A percentile compares a stretch with the other conserved stretches of the same genome.
These are phyloP conservation scores for Lates japonicus DNA, from an alignment of 2,797 vertebrate genomes.

Conservation along the genomic window DNA sequence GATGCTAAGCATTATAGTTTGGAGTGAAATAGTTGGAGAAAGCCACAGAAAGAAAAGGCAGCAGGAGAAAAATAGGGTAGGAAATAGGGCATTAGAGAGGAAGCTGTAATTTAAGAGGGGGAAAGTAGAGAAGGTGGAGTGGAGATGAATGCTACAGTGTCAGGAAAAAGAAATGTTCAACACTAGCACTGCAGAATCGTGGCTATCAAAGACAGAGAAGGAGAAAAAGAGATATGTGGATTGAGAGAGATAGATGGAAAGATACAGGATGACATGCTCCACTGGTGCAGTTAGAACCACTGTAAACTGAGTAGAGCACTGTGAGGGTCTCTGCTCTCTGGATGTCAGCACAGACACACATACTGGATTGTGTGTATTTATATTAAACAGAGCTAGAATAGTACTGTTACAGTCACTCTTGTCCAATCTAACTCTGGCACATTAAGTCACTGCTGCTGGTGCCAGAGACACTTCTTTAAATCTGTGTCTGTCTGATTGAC, in stretches of 20 bases:
- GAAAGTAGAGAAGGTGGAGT: background rate
- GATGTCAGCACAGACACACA: constrained; percentile 18
- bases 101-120: background rate
- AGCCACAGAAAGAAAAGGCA: background rate
- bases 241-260: background rate
- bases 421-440: constrained; percentile 23
- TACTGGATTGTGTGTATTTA: constrained; percentile 26
- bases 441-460: constrained; percentile 24
- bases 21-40: background rate
- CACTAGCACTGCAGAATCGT: too few species aligned
- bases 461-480: constrained; percentile 17
- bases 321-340: constrained; percentile 34
- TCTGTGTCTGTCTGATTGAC: constrained; percentile 9
- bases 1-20: background rate
- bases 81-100: background rate
- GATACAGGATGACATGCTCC: constrained; percentile 16
- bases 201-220: too few species aligned
- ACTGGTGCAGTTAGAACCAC: constrained; percentile 36
- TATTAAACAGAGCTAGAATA: constrained; percentile 46
- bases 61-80: background rate
- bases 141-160: background rate
- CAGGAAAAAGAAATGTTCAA: background rate
- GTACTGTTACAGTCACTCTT: constrained; percentile 28
- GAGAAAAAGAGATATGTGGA: background rate
- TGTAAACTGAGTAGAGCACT: constrained; percentile 51